Percentiles rank a stretch among this genome's conserved stretches.
Evolutionary conservation across 23 tunicate genomes (phyloP).

Genomic region (Styela clava): DNA sequence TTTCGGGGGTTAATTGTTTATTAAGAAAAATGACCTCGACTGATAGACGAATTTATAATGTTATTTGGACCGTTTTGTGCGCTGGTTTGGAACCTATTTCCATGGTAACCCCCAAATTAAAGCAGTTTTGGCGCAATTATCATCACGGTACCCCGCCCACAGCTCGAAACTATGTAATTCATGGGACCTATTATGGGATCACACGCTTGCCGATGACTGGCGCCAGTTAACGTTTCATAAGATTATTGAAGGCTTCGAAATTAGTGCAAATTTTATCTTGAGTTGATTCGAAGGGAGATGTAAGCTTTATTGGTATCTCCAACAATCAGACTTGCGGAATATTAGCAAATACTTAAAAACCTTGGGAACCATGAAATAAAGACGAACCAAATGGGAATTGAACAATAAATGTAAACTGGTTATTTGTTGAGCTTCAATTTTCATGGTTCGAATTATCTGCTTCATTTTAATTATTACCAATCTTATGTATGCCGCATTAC

Average conservation of each 20-base stretch:
- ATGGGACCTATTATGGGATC: background rate
- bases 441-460: background rate
- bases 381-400: no score
- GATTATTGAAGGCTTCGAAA: background rate
- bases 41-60: background rate
- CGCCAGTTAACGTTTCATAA: constrained; percentile 8
- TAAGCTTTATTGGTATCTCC: no score
- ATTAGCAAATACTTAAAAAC: no score
- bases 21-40: background rate
- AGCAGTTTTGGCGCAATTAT: background rate
- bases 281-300: no score
- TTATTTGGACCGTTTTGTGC: background rate
- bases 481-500: background rate
- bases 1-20: background rate
- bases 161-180: background rate
- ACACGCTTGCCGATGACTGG: background rate
- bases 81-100: background rate
- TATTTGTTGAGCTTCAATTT: background rate
- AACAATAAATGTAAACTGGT: no score
- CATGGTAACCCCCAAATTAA: background rate
- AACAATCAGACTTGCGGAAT: no score
- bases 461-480: background rate
- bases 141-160: background rate
- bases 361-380: no score
- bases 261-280: constrained; percentile 10